phyloP scores from a whole-genome alignment of 2,888 invertebrate species.

The Charanyca ferruginea region DNA sequence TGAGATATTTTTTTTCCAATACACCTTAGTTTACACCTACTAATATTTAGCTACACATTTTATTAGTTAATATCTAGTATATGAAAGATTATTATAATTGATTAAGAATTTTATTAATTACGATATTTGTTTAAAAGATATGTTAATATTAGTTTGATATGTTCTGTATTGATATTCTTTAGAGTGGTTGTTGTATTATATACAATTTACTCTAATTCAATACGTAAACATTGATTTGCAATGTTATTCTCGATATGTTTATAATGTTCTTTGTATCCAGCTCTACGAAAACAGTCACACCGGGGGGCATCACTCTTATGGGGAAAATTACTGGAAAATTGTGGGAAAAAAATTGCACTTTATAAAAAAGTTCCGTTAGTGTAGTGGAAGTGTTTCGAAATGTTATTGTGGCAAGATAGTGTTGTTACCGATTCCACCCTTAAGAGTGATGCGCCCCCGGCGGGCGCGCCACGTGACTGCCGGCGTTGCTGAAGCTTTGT shows the following conservation, averaged over 20 bases:
- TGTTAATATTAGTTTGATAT: slow-evolving; percentile 82
- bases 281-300: slow-evolving; percentile 61
- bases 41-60: slow-evolving; percentile 37
- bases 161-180: slow-evolving; percentile 90
- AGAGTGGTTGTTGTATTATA: slow-evolving; percentile 87
- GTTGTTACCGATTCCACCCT: slow-evolving; percentile 75
- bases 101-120: slow-evolving; percentile 13
- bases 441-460: slow-evolving; percentile 91
- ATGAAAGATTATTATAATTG: slow-evolving; percentile 18
- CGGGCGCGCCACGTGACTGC: slow-evolving; percentile 90
- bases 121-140: slow-evolving; percentile 51
- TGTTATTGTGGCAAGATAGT: slow-evolving; percentile 55
- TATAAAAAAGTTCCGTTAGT: slow-evolving; percentile 3
- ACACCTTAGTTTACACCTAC: slow-evolving; percentile 21
- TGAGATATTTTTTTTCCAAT: slow-evolving; percentile 20
- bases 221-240: slow-evolving; percentile 73
- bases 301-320: slow-evolving; percentile 88
- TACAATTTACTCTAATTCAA: slow-evolving; percentile 86
- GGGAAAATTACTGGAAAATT: slow-evolving; percentile 42
- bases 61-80: slow-evolving; percentile 6
- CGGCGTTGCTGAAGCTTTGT: slow-evolving; percentile 84
- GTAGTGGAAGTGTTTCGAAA: slow-evolving; percentile 35
- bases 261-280: slow-evolving; percentile 54
- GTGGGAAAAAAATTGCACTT: neutral
- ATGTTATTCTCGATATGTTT: slow-evolving; percentile 68